These are phyloP conservation scores for Copsychus sechellarum DNA, from an alignment of 2,113 vertebrate species.

Conservation along the genomic window DNA sequence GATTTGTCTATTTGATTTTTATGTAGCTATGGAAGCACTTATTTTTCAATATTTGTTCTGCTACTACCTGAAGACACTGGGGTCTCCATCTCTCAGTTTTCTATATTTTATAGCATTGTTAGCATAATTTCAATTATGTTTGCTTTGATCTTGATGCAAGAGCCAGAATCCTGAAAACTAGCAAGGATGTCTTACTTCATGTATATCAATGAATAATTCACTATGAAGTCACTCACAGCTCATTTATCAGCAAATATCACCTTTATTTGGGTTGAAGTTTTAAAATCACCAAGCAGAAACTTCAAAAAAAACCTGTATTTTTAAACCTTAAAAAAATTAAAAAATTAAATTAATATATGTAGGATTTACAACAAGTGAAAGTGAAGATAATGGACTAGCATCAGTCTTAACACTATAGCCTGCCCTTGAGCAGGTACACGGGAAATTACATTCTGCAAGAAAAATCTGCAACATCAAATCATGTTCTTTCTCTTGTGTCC, in stretches of 20 bases:
- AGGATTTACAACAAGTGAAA: not conserved
- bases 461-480: not conserved
- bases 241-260: not conserved
- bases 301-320: not conserved
- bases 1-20: not conserved
- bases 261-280: not conserved
- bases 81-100: not conserved
- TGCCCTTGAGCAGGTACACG: not conserved
- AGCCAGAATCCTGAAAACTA: conserved; percentile 7
- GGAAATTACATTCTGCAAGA: not conserved
- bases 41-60: conserved; percentile 3
- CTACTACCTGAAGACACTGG: not conserved
- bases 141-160: conserved; percentile 38
- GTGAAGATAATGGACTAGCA: not conserved
- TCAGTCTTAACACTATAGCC: not conserved
- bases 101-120: conserved; percentile 14
- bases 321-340: not conserved
- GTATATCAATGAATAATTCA: conserved; percentile 14
- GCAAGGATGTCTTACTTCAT: not conserved
- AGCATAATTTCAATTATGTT: conserved; percentile 22
- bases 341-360: not conserved
- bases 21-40: not conserved
- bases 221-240: not conserved
- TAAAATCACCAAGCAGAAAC: not conserved
- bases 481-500: not conserved